phyloP scores from a whole-genome alignment of 1,140 invertebrate species.

The Arion vulgaris region DNA sequence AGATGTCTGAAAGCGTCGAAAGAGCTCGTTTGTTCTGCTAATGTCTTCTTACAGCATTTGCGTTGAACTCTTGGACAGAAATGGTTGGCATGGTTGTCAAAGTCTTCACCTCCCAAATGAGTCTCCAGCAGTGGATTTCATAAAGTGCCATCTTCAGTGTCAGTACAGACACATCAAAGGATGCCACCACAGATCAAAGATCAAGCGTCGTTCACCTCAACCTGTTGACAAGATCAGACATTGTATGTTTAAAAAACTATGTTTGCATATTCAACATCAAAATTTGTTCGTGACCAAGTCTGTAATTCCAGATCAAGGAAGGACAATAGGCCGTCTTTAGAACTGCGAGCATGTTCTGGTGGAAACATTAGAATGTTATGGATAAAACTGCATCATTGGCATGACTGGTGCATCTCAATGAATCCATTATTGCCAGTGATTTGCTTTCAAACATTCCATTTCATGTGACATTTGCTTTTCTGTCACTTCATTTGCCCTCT shows the following conservation, averaged over 20 bases:
- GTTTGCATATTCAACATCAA: no score
- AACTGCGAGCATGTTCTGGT: slow-evolving; percentile 40
- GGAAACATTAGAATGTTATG: slow-evolving; percentile 43
- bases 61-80: slow-evolving; percentile 97
- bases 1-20: no score
- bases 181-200: slow-evolving; percentile 97
- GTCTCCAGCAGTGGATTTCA: slow-evolving; percentile 97
- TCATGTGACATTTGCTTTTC: no score
- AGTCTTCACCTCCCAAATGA: slow-evolving; percentile 99
- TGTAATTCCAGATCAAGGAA: no score
- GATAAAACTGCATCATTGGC: slow-evolving; percentile 33
- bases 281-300: no score
- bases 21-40: slow-evolving; percentile 92
- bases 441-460: no score
- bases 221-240: no score
- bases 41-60: slow-evolving; percentile 96
- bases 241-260: no score
- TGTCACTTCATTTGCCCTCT: no score
- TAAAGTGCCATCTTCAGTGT: slow-evolving; percentile 95
- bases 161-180: slow-evolving; percentile 96
- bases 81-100: slow-evolving; percentile 98
- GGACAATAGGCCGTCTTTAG: slow-evolving; percentile 36
- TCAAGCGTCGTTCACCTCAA: no score
- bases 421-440: no score
- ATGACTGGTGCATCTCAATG: no score